These are phyloP conservation scores for Graptemys geographica DNA, from an alignment of 2,797 vertebrate species.

Conservation along the genomic window DNA sequence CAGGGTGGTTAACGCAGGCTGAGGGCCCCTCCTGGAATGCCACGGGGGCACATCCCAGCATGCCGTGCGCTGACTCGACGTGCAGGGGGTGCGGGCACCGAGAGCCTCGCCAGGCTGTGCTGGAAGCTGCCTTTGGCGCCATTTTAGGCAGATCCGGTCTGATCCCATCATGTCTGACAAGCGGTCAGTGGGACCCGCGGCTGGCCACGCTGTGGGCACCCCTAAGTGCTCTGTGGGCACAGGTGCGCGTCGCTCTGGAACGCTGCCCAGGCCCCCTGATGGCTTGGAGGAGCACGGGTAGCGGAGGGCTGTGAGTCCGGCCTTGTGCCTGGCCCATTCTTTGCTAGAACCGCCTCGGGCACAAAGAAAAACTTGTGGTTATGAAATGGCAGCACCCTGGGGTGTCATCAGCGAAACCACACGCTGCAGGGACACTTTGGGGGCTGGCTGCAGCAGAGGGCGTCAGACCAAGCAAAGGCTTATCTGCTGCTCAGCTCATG, in stretches of 20 bases:
- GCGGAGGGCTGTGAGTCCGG: neutral
- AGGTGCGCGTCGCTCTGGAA: rapidly evolving
- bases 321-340: neutral
- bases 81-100: neutral
- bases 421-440: neutral
- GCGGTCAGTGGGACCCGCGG: neutral
- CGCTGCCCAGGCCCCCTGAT: neutral
- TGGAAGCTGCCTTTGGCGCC: rapidly evolving
- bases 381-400: neutral
- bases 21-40: rapidly evolving
- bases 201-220: neutral
- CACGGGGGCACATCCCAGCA: neutral
- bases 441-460: neutral
- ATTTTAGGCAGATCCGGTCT: rapidly evolving
- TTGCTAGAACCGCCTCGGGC: neutral
- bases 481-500: rapidly evolving
- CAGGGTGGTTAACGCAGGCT: too few relatives aligned
- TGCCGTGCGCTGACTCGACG: rapidly evolving
- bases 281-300: neutral
- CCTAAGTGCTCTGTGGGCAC: neutral
- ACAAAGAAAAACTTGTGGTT: too few relatives aligned
- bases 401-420: too few relatives aligned
- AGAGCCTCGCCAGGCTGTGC: rapidly evolving
- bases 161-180: rapidly evolving
- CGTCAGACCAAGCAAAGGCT: neutral